Conservation (phyloP, 2,888 invertebrate species). For the Diogma glabrata region DNA sequence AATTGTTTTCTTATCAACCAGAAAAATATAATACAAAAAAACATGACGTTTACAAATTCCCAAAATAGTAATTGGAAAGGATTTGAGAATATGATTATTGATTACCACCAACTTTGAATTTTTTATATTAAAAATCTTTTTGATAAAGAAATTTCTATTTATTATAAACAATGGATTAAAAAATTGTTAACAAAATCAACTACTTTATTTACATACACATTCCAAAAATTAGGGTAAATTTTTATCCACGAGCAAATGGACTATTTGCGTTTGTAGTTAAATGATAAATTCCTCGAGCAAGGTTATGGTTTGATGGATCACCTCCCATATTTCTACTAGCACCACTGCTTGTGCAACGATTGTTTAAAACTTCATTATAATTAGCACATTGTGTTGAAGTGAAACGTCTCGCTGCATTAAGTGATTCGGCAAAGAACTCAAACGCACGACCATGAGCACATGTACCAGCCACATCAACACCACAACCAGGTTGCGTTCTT, state of each 20-base stretch:
- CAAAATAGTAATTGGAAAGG: no score
- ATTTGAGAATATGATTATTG: no score
- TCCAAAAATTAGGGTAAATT: no score
- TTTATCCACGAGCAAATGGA: slow-evolving; percentile 1
- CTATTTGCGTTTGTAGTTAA: background rate
- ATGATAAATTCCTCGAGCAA: slow-evolving; percentile 26
- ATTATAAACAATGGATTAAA: no score
- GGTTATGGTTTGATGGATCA: slow-evolving; percentile 24
- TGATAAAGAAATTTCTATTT: no score
- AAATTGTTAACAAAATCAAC: no score
- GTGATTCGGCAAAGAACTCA: slow-evolving; percentile 31
- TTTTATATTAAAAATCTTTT: no score
- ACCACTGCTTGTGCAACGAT: slow-evolving; percentile 25
- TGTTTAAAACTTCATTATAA: slow-evolving; percentile 21
- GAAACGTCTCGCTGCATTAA: slow-evolving; percentile 17
- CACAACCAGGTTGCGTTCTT: slow-evolving; percentile 31
- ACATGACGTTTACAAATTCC: no score
- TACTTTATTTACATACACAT: no score
- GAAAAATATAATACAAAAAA: no score
- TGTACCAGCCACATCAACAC: slow-evolving; percentile 17
- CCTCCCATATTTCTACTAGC: slow-evolving; percentile 29
- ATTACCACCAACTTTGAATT: no score
- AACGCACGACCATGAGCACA: slow-evolving; percentile 32
- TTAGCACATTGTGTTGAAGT: slow-evolving; percentile 14
- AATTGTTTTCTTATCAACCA: no score